Evolutionary conservation across 1,140 invertebrate species (phyloP), one percentile per base, ranked within the genome.

Genomic region (Cotesia chilonis): DNA sequence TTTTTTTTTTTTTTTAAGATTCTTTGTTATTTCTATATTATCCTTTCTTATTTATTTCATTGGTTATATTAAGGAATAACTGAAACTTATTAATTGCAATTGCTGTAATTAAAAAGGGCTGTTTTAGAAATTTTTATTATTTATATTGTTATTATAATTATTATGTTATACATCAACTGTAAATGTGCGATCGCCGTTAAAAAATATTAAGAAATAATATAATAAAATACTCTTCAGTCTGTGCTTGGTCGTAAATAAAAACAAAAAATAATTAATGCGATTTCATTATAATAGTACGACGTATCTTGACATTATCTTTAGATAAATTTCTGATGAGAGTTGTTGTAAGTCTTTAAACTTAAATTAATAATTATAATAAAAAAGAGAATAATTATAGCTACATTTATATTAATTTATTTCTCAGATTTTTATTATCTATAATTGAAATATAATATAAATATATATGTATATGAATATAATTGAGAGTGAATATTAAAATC

Each of bases 381-480:
- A 57, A 57, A 17, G 36, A 37, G 14, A 65, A 65, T 47, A 5
- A 76, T 76, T 75, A 71, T 71, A 4, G 74, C 74, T 77, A 77
- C 70, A 38, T 76, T 73, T 76, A 47, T 75, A 76, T 76, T 74
- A 72, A 71, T 77, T 79, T 79, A 76, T 75, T 77, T 72, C 72
- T 77, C 75, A 75, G 73, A 75, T 47, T 47, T 47, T 77, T 70
- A 75, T 75, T 78, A 67, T 77, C 75, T 78, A 76, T 78, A 77
- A 77, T 70, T 78, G 75, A 78, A 74, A 79, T 77, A 76, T 77
- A 77, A 77, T 70, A 79, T 76, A 78, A 74, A 80, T 77, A 76
- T 77, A 79, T 76, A 78, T 77, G 76, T 79, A 82, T 75, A 79
- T 79, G 77, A 73, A 78, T 76, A 80, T 77, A 75, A 76, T 76